A percentile compares a stretch with the other conserved stretches of the same genome.
Conservation (phyloP, 2,113 vertebrate species). For the Python bivittatus region DNA sequence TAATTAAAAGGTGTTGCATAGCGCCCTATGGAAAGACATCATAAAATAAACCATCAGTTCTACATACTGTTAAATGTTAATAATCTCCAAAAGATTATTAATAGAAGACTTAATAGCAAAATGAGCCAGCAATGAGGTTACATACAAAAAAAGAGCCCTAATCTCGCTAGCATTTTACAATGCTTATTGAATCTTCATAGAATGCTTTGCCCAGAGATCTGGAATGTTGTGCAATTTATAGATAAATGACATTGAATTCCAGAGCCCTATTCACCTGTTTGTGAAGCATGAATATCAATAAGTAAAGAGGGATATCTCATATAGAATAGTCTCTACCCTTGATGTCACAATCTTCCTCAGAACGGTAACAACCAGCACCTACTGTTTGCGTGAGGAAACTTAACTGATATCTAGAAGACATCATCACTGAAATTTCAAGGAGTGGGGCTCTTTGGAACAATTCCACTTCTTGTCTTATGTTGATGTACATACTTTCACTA, state of each 20-base stretch:
- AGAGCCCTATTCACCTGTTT: background rate
- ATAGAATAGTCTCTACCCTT: background rate
- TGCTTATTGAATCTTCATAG: background rate
- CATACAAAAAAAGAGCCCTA: background rate
- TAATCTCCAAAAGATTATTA: conserved; percentile 18
- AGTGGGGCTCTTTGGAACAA: background rate
- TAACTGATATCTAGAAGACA: background rate
- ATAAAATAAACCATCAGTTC: conserved; percentile 37
- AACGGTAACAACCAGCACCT: background rate
- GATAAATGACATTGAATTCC: background rate
- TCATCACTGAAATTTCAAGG: background rate
- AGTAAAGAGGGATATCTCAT: background rate
- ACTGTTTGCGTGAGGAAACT: background rate
- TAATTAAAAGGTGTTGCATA: conserved; percentile 18
- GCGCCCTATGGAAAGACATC: background rate
- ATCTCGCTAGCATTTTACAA: background rate
- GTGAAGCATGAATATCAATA: background rate
- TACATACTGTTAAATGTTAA: conserved; percentile 27
- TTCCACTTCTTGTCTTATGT: background rate
- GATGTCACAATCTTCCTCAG: background rate
- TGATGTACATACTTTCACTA: background rate
- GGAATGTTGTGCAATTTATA: background rate
- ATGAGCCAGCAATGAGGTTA: background rate
- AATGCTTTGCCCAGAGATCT: background rate
- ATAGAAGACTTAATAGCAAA: background rate